Base-by-base conservation (phyloP, 1,140 invertebrate genomes). In the Oedothorax gibbosus region DNA sequence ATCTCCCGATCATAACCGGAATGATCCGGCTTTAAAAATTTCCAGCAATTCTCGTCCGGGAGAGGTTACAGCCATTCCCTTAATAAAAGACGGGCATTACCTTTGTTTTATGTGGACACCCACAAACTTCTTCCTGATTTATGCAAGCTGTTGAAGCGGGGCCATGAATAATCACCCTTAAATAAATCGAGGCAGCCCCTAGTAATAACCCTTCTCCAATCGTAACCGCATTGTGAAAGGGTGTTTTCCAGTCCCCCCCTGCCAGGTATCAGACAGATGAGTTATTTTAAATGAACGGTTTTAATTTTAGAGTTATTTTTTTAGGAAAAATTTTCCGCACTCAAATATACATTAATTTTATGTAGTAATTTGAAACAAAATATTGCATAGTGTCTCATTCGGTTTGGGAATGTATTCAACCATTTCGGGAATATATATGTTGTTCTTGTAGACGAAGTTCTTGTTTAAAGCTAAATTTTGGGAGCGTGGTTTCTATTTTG, bases 131-230 rank as follows among this genome's bases (percentile, higher is more conserved):
- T 75, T 62, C 81, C 75, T 83, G 81, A 83, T 83, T 83, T 83
- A 83, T 75, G 81, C 81, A 73, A 83, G 81, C 81, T 83, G 81
- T 83, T 83, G 81, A 83, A 75, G 35, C 81, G 71, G 54, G 69
- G 68, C 71, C 71, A 83, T 83, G 81, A 83, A 83, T 83, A 83
- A 83, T 83, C 81, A 53, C 68, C 68, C 79, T 57, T 71, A 71
- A 71, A 71, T 71, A 71, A 71, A 71, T 71, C 14, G 15, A n/a
- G 68, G 49, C 68, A 7, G 68, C 68, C 66, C 68, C 53, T 51
- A 71, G 68, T 71, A 71, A 71, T 71, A 71, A 71, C 68, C 68
- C 68, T 71, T 71, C 68, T 60, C 68, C 65, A 80, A 80, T 68
- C 66, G 78, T 57, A 69, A 80, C 49, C 49, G 73, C 21, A 50